Evolutionary conservation across 2,888 invertebrate species (phyloP), one percentile per base, ranked within the genome.

Genomic region (Lithosia quadra): DNA sequence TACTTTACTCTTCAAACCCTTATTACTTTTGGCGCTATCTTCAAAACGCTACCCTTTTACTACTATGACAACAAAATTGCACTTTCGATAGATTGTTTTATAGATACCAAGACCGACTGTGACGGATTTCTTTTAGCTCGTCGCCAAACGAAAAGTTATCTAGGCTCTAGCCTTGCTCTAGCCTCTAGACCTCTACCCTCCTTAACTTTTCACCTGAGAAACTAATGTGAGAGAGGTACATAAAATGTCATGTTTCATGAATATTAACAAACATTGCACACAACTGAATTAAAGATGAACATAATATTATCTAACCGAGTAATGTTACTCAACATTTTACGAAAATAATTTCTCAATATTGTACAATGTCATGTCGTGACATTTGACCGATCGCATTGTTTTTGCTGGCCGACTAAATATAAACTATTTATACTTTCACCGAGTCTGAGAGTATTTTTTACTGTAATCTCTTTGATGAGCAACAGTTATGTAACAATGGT

Each of bases 401-500:
- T 77, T 76, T 75, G 70, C 75, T 77, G 78, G 58, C 76, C 76
- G 72, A 76, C 72, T 65, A 67, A 71, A 71, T 70, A 63, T 63
- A 69, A 74, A 70, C 65, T 39, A 63, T 62, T 72, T 63, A 58
- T 13, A 53, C 78, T 76, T 79, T 77, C 78, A 67, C 76, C 55
- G 10, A 0, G 34, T 69, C 24, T 56, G 67, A 58, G 28, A 56
- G 49, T 63, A 43, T 69, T 60, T 22, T 63, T 62, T 64, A 28
- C 64, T 28, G 28, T 61, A 61, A 69, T 67, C 56, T 59, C 58
- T 69, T 33, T 65, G 57, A 57, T 67, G 77, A 79, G 77, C 74
- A 73, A 64, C 49, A 66, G 56, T 84, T 83, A 70, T 73, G 66
- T 82, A 75, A 85, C 79, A 81, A 80, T 79, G 63, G 68, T 53